These are phyloP conservation scores for Hesperophylax magnus DNA, from an alignment of 1,140 invertebrate genomes.

Conservation along the genomic window DNA sequence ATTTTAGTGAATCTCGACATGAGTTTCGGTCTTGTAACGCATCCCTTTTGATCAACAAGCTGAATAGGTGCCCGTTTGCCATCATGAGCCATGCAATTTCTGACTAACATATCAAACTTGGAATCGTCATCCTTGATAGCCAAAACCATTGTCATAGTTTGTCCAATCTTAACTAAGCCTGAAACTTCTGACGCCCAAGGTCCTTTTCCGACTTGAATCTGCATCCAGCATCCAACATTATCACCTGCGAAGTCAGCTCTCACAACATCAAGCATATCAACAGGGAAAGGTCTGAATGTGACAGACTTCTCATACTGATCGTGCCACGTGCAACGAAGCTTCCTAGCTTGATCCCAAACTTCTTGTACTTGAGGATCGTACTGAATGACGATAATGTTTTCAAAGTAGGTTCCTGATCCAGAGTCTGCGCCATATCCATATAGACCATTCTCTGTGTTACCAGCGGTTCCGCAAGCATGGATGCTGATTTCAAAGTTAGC, in stretches of 20 bases:
- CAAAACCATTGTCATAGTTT: conserved; percentile 97
- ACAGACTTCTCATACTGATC: conserved; percentile 97
- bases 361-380: conserved; percentile 96
- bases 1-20: conserved; percentile 96
- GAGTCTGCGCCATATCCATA: conserved; percentile 87
- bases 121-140: conserved; percentile 96
- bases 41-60: conserved; percentile 93
- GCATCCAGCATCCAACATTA: conserved; percentile 96
- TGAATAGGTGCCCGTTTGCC: conserved; percentile 96
- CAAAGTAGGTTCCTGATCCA: conserved; percentile 93
- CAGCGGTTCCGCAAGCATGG: conserved; percentile 91
- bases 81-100: conserved; percentile 95
- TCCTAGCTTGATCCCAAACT: conserved; percentile 95
- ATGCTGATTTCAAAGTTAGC: conserved; percentile 93
- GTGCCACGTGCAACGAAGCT: conserved; percentile 94
- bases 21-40: conserved; percentile 91
- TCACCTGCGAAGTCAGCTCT: conserved; percentile 94
- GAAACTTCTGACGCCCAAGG: conserved; percentile 97
- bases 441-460: conserved; percentile 90
- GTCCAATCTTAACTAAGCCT: conserved; percentile 94
- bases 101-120: conserved; percentile 96
- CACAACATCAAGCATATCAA: conserved; percentile 95
- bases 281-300: conserved; percentile 94
- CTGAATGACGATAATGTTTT: conserved; percentile 95
- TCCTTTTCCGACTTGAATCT: conserved; percentile 94